Evolutionary conservation across 2,888 invertebrate species (phyloP).

Genomic region (Volucella zonaria): DNA sequence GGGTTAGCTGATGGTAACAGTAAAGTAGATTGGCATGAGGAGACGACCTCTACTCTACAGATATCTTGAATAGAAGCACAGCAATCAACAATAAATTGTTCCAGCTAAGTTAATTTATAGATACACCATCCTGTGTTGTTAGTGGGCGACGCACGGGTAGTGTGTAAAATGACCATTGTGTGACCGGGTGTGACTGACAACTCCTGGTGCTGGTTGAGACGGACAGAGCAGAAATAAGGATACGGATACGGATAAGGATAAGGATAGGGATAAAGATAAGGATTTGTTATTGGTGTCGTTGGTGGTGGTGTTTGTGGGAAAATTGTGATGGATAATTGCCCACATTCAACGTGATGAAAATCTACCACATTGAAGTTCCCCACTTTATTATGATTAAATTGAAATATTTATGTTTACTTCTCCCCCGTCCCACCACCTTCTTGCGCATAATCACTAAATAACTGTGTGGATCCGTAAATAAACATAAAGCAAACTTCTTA

Average conservation of each 20-base stretch:
- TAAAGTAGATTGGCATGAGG: no score
- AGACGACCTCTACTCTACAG: no score
- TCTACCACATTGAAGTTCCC: not conserved
- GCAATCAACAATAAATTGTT: constrained; percentile 67
- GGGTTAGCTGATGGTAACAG: not conserved
- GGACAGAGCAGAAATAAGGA: constrained; percentile 28
- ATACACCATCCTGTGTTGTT: constrained; percentile 1
- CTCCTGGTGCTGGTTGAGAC: constrained; percentile 28
- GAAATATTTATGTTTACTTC: constrained; percentile 30
- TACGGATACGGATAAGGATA: not conserved
- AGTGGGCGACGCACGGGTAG: not conserved
- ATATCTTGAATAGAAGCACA: not conserved
- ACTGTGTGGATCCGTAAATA: constrained; percentile 7
- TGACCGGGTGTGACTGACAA: constrained; percentile 38
- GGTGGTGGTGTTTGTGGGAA: not conserved
- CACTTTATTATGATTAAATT: constrained; percentile 41
- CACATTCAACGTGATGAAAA: constrained; percentile 24
- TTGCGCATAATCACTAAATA: not conserved
- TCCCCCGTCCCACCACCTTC: not conserved
- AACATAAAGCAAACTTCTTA: no score
- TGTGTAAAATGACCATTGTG: not conserved
- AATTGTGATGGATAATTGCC: constrained; percentile 33
- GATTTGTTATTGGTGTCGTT: constrained; percentile 3
- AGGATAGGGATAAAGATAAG: not conserved
- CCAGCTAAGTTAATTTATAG: constrained; percentile 45